A percentile compares a stretch with the other conserved stretches of the same genome.
Evolutionary conservation across 2,113 vertebrate species (phyloP).

Genomic region (Ceyx cyanopectus): DNA sequence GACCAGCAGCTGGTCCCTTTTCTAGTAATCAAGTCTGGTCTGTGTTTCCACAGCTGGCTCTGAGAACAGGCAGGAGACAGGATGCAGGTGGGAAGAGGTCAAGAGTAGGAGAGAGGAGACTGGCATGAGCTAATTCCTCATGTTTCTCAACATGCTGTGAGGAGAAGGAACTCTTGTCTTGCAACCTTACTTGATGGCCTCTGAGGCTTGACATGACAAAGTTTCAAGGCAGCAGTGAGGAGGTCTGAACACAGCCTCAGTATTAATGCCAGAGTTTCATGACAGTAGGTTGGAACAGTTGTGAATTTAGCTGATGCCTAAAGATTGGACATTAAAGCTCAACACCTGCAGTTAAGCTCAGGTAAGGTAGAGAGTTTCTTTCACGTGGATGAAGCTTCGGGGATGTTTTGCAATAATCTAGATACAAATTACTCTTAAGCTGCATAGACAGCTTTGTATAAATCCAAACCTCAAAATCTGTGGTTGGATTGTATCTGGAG

Average conservation of each 20-base stretch:
- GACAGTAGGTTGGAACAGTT: background rate
- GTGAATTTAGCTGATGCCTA: background rate
- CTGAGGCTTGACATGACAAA: background rate
- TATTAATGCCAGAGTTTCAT: background rate
- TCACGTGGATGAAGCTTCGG: background rate
- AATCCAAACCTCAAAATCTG: background rate
- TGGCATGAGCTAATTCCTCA: background rate
- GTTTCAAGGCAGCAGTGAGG: background rate
- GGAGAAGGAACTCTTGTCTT: background rate
- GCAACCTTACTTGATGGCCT: background rate
- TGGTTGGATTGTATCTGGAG: background rate
- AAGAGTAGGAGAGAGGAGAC: background rate
- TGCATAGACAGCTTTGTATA: background rate
- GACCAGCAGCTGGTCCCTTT: background rate
- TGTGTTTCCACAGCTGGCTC: background rate
- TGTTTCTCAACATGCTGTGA: background rate
- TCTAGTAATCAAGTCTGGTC: background rate
- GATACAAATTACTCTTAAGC: conserved; percentile 30
- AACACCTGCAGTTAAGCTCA: background rate
- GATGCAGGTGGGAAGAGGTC: background rate
- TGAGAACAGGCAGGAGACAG: background rate
- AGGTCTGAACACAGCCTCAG: accelerated
- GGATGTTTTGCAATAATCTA: conserved; percentile 15
- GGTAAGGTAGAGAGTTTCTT: background rate
- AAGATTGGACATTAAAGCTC: background rate